These are phyloP conservation scores for Molossus molossus DNA, from an alignment of 2,797 vertebrate genomes.

Conservation along the genomic window DNA sequence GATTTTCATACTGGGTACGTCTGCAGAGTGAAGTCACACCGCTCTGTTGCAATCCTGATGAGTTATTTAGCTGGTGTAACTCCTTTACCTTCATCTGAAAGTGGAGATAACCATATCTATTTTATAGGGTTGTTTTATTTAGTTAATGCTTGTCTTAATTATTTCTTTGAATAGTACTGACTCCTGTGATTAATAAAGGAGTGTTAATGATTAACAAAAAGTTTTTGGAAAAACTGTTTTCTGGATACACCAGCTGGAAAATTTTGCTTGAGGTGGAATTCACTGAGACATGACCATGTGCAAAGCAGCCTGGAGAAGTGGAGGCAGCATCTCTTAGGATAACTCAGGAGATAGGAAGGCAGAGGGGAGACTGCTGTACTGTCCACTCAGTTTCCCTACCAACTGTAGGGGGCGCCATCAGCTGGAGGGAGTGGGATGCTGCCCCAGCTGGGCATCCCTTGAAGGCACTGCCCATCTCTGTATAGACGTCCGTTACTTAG, in stretches of 20 bases:
- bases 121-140: background rate
- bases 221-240: background rate
- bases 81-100: background rate
- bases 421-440: background rate
- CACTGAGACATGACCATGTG: background rate
- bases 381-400: background rate
- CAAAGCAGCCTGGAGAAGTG: background rate
- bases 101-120: background rate
- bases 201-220: background rate
- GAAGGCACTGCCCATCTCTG: background rate
- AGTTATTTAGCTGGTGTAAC: background rate
- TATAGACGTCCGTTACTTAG: background rate
- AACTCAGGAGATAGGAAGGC: background rate
- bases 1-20: background rate
- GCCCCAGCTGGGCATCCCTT: no score
- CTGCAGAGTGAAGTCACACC: background rate
- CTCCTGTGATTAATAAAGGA: background rate
- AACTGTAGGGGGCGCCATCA: fast-evolving
- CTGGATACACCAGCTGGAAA: background rate
- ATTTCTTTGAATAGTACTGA: background rate
- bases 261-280: background rate
- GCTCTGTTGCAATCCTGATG: background rate
- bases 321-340: background rate
- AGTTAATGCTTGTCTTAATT: background rate
- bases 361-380: background rate